phyloP scores from a whole-genome alignment of 23 tunicate species.

The Diplosoma virens region DNA sequence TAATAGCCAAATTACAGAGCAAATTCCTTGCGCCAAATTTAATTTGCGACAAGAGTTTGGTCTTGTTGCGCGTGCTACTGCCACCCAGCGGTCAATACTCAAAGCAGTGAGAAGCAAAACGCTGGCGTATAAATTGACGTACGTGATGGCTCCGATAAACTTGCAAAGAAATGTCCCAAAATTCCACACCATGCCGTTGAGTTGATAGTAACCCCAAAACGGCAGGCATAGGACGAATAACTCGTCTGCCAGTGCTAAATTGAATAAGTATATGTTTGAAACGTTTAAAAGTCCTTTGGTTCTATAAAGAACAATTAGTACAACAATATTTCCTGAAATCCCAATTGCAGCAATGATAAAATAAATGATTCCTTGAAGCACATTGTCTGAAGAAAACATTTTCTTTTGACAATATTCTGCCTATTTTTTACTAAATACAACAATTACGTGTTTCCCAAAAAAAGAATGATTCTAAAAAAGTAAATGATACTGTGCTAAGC shows the following conservation, averaged over 20 bases:
- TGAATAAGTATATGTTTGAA: constrained; percentile 66
- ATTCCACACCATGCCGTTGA: constrained; percentile 49
- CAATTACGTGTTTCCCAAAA: too few species aligned
- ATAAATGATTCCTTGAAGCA: constrained; percentile 20
- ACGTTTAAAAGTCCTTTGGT: constrained; percentile 42
- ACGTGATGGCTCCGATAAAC: constrained; percentile 33
- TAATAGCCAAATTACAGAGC: constrained; percentile 45
- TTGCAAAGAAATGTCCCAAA: constrained; percentile 67
- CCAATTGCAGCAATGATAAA: constrained; percentile 42
- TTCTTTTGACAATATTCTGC: too few species aligned
- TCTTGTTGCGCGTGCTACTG: constrained; percentile 71
- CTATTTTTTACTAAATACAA: too few species aligned
- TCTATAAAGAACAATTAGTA: constrained; percentile 52
- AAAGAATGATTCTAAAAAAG: too few species aligned
- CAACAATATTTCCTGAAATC: constrained; percentile 55
- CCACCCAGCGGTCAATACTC: constrained; percentile 80
- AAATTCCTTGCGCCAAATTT: constrained; percentile 27
- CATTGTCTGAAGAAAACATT: too few species aligned
- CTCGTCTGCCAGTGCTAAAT: constrained; percentile 66
- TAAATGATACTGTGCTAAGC: too few species aligned
- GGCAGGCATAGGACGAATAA: constrained; percentile 50
- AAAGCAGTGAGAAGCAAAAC: constrained; percentile 68
- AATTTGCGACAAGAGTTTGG: constrained; percentile 19
- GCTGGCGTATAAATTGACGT: constrained; percentile 80
- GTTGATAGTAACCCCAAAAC: constrained; percentile 62